Evolutionary conservation across 2,797 vertebrate genomes (phyloP).

Genomic region (Pseudocheirus occidentalis): DNA sequence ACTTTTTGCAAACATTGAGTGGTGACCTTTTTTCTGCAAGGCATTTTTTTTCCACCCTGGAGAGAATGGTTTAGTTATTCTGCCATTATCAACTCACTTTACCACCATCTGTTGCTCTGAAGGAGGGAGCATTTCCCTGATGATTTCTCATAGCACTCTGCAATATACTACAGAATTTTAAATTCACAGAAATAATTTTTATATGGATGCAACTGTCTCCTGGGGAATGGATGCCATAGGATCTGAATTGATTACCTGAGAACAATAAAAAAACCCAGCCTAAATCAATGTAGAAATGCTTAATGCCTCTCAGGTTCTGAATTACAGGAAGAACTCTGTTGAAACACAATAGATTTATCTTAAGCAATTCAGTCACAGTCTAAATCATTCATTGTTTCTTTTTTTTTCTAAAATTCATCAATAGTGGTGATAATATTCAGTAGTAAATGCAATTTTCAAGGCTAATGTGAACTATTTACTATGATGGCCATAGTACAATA

Average conservation of each 20-base stretch:
- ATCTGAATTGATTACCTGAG: conserved; percentile 64
- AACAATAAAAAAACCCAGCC: conserved; percentile 18
- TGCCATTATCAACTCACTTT: conserved; percentile 28
- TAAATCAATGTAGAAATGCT: conserved; percentile 56
- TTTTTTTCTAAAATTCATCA: conserved; percentile 54
- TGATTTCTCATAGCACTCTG: conserved; percentile 45
- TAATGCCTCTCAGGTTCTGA: conserved; percentile 33
- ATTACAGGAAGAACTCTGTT: conserved; percentile 57
- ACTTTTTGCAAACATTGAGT: neutral
- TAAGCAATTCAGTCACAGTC: conserved; percentile 45
- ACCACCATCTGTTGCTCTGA: conserved; percentile 28
- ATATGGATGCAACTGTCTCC: conserved; percentile 54
- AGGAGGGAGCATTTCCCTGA: conserved; percentile 52
- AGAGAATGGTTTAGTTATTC: conserved; percentile 2
- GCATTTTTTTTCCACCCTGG: neutral
- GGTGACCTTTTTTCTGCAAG: conserved; percentile 35
- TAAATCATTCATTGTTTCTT: conserved; percentile 54
- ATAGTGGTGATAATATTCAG: conserved; percentile 47
- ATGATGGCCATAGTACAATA: conserved; percentile 37
- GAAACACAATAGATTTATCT: conserved; percentile 55
- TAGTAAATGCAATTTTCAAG: conserved; percentile 65
- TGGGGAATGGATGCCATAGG: conserved; percentile 43
- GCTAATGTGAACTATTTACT: conserved; percentile 41
- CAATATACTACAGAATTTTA: conserved; percentile 48
- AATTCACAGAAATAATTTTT: conserved; percentile 67